Evolutionary conservation across 1,140 invertebrate genomes (phyloP).

Genomic region (Drosophila ficusphila): DNA sequence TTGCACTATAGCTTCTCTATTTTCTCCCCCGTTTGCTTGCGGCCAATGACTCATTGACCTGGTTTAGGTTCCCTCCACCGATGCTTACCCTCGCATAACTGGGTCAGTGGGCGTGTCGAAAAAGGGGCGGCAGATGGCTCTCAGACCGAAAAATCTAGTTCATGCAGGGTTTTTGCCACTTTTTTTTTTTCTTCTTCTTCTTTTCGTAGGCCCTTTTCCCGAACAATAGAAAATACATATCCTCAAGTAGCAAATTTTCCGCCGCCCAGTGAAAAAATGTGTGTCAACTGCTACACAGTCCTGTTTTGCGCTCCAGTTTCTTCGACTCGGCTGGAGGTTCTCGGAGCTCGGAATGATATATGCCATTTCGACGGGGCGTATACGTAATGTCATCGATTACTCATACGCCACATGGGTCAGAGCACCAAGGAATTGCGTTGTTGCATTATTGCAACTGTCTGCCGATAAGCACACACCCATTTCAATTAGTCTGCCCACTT

Average conservation of each 20-base stretch:
- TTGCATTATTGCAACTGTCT: slow-evolving; percentile 7
- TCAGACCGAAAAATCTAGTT: slow-evolving; percentile 68
- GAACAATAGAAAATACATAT: slow-evolving; percentile 33
- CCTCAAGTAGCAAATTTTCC: slow-evolving; percentile 10
- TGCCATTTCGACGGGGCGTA: slow-evolving; percentile 1
- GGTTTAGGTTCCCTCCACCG: slow-evolving; percentile 42
- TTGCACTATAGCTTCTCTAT: neutral
- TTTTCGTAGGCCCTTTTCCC: slow-evolving; percentile 15
- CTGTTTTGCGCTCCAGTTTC: slow-evolving; percentile 23
- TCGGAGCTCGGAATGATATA: neutral
- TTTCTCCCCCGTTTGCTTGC: slow-evolving; percentile 11
- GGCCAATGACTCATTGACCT: slow-evolving; percentile 79
- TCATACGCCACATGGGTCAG: slow-evolving; percentile 27
- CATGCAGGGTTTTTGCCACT: slow-evolving; percentile 19
- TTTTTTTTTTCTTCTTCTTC: too few relatives aligned
- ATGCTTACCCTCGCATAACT: slow-evolving; percentile 40
- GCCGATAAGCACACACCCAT: slow-evolving; percentile 13
- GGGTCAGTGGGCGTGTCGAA: slow-evolving; percentile 60
- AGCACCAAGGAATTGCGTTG: slow-evolving; percentile 15
- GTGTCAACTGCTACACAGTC: slow-evolving; percentile 24
- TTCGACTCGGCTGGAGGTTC: neutral
- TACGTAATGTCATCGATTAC: slow-evolving; percentile 35
- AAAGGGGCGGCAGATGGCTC: slow-evolving; percentile 7
- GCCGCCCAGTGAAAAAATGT: slow-evolving; percentile 15
- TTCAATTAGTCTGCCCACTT: slow-evolving; percentile 26